These are phyloP conservation scores for Drosophila equinoxialis DNA, from an alignment of 1,140 invertebrate species.

Conservation along the genomic window DNA sequence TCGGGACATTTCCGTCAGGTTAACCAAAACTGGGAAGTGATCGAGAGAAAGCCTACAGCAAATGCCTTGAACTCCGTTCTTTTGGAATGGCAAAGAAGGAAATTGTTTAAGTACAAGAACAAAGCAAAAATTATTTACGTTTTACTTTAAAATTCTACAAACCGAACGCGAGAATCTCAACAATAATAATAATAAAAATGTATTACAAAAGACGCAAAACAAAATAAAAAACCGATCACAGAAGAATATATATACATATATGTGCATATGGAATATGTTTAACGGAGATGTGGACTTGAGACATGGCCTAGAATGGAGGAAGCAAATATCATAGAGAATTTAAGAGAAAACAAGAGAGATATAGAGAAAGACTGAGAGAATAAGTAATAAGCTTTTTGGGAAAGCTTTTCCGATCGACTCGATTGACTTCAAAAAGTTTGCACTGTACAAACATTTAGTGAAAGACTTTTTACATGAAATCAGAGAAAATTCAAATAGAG, in stretches of 20 bases:
- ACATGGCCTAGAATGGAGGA: conserved; percentile 29
- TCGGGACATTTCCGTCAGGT: conserved; percentile 59
- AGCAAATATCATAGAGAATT: conserved; percentile 8
- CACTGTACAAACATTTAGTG: not conserved
- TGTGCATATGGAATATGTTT: not conserved
- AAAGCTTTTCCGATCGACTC: conserved; percentile 18
- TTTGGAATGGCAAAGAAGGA: conserved; percentile 26
- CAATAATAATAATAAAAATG: conserved; percentile 16
- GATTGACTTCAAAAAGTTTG: not conserved
- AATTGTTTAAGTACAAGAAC: conserved; percentile 46
- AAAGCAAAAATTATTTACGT: conserved; percentile 55
- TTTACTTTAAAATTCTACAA: conserved; percentile 50
- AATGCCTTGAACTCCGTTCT: conserved; percentile 65
- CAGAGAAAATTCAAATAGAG: too few relatives aligned
- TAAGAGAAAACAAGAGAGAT: not conserved
- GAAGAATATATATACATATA: too few relatives aligned
- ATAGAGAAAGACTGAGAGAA: not conserved
- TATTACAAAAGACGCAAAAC: conserved; percentile 20
- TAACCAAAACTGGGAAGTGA: conserved; percentile 62
- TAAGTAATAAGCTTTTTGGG: conserved; percentile 17
- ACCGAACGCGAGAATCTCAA: conserved; percentile 34
- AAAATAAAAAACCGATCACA: not conserved
- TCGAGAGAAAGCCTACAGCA: conserved; percentile 44
- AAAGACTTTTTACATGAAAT: not conserved
- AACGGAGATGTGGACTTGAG: not conserved